Base-by-base conservation (phyloP, 2,113 vertebrate species). In the Leptobrachium leishanense region DNA sequence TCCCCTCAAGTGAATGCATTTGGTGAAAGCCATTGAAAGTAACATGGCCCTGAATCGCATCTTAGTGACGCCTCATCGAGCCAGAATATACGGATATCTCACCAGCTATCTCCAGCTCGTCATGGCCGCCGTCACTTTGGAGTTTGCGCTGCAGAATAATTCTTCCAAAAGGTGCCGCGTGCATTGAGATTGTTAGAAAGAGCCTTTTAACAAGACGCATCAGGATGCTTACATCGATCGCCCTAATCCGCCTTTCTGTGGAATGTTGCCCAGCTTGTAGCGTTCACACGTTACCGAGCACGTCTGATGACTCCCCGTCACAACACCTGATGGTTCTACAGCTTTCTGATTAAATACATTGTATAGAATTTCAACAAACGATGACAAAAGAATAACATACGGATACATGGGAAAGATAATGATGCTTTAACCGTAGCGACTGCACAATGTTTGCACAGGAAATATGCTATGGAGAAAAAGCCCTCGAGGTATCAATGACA, bases 141-240 rank as follows among this genome's bases (percentile, higher is more conserved):
- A 59, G 11, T 59, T 12, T 59, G 55, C 13, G 55, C 13, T 31
- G 6, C 62, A 39, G 62, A 31, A 64, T 20, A 13, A 31, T 3
- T 31, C 62, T 64, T 64, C 20, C 20, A 64, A 64, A 39, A 64
- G 62, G 10, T 64, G 62, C 62, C 7, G 31, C 39, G 62, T 64
- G 62, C 39, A 2, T 64, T 64, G 4, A 8, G 13, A 12, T 10
- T 64, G 62, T 64, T 64, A 64, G 20, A 64, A 5, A 5, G n/a
- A 39, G n/a, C 15, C n/a, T 64, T 64, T 64, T 64, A 64, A 64
- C 62, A 64, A 64, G 62, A 64, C n/a, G 39, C 55, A 12, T 64
- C 62, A 64, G 62, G n/a, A 64, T 64, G 11, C 13, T 20, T 39
- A 31, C 62, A 64, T 20, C 55, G 13, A 12, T 59, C 10, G n/a